Evolutionary conservation across 2,797 vertebrate species (phyloP).

Genomic region (Clarias platycephalus): DNA sequence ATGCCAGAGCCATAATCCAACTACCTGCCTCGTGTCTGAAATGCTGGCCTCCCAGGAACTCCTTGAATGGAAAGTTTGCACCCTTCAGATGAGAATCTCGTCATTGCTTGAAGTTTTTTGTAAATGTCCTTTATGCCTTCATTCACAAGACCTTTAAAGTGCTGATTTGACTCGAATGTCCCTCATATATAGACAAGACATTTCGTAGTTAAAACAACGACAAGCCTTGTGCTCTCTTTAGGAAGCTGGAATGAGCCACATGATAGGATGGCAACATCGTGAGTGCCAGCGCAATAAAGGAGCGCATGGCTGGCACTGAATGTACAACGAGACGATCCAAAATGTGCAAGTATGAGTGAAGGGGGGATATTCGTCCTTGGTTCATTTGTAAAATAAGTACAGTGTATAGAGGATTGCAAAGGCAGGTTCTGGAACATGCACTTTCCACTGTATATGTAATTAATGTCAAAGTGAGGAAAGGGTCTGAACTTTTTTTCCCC

Average conservation of each 20-base stretch:
- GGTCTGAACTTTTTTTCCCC: constrained; percentile 4
- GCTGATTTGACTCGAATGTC: too few species aligned
- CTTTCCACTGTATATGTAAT: constrained; percentile 29
- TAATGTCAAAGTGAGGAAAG: constrained; percentile 23
- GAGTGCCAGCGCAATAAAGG: neutral
- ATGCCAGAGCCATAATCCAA: too few species aligned
- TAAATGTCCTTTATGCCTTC: too few species aligned
- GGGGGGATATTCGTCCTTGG: neutral
- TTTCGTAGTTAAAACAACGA: neutral
- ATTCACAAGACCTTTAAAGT: too few species aligned
- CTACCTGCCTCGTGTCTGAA: too few species aligned
- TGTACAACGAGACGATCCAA: neutral
- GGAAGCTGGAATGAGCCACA: constrained; percentile 27
- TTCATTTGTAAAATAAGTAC: neutral
- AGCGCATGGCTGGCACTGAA: neutral
- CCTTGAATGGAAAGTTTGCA: too few species aligned
- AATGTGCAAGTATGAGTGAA: neutral
- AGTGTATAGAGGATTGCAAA: neutral
- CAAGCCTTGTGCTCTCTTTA: neutral
- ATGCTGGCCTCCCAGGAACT: too few species aligned
- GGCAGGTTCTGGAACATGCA: neutral
- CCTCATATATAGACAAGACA: neutral
- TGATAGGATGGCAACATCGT: constrained; percentile 43
- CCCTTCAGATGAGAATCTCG: too few species aligned
- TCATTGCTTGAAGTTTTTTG: too few species aligned